Base-by-base conservation (phyloP, 2,888 invertebrate species). In the Coleophora deauratella region DNA sequence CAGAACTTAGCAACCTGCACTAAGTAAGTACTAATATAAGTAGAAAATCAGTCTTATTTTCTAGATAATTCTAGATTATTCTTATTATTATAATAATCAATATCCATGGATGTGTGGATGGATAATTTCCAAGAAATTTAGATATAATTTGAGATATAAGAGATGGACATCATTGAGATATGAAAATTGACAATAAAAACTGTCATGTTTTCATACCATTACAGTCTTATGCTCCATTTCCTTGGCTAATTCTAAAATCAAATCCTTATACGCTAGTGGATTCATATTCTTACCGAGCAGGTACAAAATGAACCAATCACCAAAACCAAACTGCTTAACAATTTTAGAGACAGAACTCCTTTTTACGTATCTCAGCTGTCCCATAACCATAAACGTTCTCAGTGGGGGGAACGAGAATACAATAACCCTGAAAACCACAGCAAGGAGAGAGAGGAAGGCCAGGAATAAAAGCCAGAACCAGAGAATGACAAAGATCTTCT, bases 281-380 rank as follows among this genome's bases (percentile, higher is more conserved):
- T 92, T 91, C 54, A 94, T 88, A 67, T 95, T 95, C 60, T 91
- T 91, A 43, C 92, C 91, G 36, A 95, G 80, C 61, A 91, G 89
- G 65, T 91, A 90, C 9, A 95, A 72, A 30, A 95, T 65, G 67
- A 94, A 94, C 91, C 93, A 94, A 67, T 94, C 94, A 0, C 92
- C 92, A 45, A 89, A 90, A 40, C 87, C 84, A 33, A 89, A 78
- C 40, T 72, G 71, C 44, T 75, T 78, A 0, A 89, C 82, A 44
- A 91, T 81, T 38, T 73, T 73, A 0, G 80, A 78, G 6, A 90
- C 86, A 32, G 86, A 69, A 51, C 75, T 80, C 21, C 75, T 78
- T 42, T 89, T 84, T 13, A 88, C 84, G 50, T 68, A 72, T 41
- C 89, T 80, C 27, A 89, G 77, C 51, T 90, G 89, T 1, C 90